Evolutionary conservation across 2,113 vertebrate species (phyloP).

Genomic region (Leptosomus discolor): DNA sequence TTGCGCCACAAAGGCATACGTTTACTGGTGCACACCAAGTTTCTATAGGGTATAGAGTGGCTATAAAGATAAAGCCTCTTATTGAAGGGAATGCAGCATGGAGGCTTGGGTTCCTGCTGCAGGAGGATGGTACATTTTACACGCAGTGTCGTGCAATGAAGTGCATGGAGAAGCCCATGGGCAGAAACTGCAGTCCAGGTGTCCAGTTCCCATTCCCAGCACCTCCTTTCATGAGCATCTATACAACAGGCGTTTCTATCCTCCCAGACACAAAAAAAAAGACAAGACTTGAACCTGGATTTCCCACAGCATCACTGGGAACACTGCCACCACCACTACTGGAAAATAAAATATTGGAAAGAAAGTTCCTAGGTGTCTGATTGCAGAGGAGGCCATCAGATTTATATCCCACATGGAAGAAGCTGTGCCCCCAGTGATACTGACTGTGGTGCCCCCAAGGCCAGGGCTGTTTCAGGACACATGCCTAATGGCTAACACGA

Average conservation of each 20-base stretch:
- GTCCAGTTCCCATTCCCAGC: accelerated
- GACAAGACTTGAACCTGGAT: background rate
- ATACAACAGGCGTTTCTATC: background rate
- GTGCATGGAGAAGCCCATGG: background rate
- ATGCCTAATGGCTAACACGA: accelerated
- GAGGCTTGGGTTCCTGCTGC: background rate
- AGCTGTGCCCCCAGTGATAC: background rate
- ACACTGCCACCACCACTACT: background rate
- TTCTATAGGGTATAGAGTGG: background rate
- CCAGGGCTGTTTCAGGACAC: background rate
- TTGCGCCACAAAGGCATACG: background rate
- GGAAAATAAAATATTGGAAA: background rate
- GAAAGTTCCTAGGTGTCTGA: background rate
- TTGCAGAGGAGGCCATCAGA: background rate
- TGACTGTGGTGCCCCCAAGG: background rate
- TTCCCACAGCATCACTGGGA: background rate
- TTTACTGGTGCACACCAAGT: background rate
- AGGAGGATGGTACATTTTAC: background rate
- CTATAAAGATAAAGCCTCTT: background rate
- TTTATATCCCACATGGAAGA: background rate
- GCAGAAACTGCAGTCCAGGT: background rate
- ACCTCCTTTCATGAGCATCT: background rate
- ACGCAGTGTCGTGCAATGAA: background rate
- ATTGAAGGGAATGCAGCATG: background rate
- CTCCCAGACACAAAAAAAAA: background rate